phyloP scores from a whole-genome alignment of 2,888 invertebrate genomes.

The Empis stercorea region DNA sequence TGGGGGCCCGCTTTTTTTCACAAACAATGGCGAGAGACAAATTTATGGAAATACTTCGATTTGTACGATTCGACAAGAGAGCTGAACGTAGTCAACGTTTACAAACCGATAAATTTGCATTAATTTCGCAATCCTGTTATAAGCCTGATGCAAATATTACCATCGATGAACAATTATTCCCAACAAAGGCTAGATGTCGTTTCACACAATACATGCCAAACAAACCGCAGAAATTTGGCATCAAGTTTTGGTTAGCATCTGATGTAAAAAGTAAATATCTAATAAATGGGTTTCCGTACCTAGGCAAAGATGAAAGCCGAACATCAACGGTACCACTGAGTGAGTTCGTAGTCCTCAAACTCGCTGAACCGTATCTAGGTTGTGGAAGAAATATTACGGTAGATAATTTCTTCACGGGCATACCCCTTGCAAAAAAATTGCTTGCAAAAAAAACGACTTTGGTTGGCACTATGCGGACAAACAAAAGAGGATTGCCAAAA shows the following conservation, averaged over 20 bases:
- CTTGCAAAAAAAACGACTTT: conserved; percentile 3
- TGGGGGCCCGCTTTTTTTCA: conserved; percentile 6
- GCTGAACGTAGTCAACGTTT: conserved; percentile 5
- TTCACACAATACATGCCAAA: too few species aligned
- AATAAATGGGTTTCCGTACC: too few species aligned
- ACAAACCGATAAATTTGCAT: conserved; percentile 8
- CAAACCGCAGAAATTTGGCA: too few species aligned
- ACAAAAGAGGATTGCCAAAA: conserved; percentile 3
- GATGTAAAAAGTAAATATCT: too few species aligned
- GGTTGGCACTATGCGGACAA: conserved; percentile 3
- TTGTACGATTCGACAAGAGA: conserved; percentile 9
- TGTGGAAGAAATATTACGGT: too few species aligned
- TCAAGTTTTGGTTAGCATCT: too few species aligned
- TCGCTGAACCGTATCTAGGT: too few species aligned
- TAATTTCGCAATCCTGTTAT: conserved; percentile 7
- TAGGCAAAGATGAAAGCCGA: too few species aligned
- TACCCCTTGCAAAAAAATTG: conserved; percentile 1
- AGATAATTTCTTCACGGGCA: not conserved
- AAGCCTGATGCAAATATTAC: conserved; percentile 16
- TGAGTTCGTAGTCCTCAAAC: too few species aligned
- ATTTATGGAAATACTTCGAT: conserved; percentile 6
- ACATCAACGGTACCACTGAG: too few species aligned
- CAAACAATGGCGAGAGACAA: conserved; percentile 7
- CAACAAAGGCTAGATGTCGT: conserved; percentile 19
- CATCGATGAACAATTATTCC: conserved; percentile 20